Evolutionary conservation across 2,888 invertebrate genomes (phyloP).

Genomic region (Trypoxylon attenuatum): DNA sequence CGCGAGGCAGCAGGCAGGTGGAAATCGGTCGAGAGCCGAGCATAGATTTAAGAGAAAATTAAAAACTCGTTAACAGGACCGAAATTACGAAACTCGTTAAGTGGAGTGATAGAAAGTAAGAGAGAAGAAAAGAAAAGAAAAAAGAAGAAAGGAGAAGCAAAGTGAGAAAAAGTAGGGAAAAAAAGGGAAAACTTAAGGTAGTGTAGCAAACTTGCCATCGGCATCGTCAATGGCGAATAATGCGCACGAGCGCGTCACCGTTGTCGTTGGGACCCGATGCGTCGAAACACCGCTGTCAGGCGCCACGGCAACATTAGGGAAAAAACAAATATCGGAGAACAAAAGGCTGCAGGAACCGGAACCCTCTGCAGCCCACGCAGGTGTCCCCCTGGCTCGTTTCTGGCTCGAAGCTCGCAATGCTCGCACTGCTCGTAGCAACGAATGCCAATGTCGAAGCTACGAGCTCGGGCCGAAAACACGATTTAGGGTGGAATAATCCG

Average conservation of each 20-base stretch:
- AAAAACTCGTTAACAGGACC: slow-evolving; percentile 50
- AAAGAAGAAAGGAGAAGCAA: background rate
- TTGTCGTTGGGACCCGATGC: too few species aligned
- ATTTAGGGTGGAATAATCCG: slow-evolving; percentile 61
- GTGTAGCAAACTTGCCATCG: too few species aligned
- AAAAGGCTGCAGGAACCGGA: slow-evolving; percentile 25
- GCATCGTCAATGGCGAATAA: slow-evolving; percentile 36
- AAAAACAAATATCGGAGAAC: slow-evolving; percentile 50
- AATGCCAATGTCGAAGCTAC: slow-evolving; percentile 53
- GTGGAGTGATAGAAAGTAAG: background rate
- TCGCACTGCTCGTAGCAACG: slow-evolving; percentile 39
- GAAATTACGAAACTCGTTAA: slow-evolving; percentile 54
- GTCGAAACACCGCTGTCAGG: slow-evolving; percentile 19
- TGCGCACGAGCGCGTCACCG: slow-evolving; percentile 9
- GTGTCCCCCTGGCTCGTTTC: slow-evolving; percentile 46
- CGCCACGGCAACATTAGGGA: slow-evolving; percentile 41
- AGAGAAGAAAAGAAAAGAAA: background rate
- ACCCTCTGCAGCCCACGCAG: slow-evolving; percentile 58
- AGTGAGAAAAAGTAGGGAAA: background rate
- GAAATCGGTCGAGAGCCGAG: too few species aligned
- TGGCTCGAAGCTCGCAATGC: too few species aligned
- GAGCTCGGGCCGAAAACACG: slow-evolving; percentile 55
- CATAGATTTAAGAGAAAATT: slow-evolving; percentile 44
- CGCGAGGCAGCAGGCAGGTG: background rate
- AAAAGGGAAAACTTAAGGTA: slow-evolving; percentile 14